Evolutionary conservation across 2,113 vertebrate species (phyloP).

Genomic region (Corydoras maculifer): DNA sequence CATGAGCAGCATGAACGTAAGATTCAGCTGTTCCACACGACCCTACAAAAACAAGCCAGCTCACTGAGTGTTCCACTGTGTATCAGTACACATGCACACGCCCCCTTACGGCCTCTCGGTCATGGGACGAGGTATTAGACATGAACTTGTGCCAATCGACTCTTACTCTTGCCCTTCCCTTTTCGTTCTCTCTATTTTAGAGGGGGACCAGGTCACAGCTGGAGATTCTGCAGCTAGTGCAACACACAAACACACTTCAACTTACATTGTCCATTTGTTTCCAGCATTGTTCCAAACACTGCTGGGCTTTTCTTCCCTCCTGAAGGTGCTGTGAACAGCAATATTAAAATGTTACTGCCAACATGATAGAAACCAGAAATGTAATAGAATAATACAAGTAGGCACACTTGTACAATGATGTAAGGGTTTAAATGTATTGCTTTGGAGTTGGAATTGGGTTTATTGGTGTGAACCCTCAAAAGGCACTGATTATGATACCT

Average conservation of each 20-base stretch:
- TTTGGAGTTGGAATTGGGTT: too few relatives aligned
- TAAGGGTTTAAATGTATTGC: too few relatives aligned
- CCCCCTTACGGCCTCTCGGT: too few relatives aligned
- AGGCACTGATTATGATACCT: too few relatives aligned
- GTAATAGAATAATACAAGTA: conserved; percentile 25
- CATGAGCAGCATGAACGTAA: conserved; percentile 35
- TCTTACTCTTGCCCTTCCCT: neutral
- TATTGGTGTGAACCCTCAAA: too few relatives aligned
- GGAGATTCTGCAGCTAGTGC: conserved; percentile 14
- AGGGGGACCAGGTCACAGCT: conserved; percentile 23
- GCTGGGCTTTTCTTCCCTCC: conserved; percentile 93
- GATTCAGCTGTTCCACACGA: conserved; percentile 46
- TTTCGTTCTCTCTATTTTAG: conserved; percentile 1
- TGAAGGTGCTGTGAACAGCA: conserved; percentile 81
- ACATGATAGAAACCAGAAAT: conserved; percentile 22
- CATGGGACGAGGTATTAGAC: conserved; percentile 5
- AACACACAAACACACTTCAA: conserved; percentile 36
- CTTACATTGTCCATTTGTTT: conserved; percentile 99
- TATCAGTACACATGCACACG: neutral
- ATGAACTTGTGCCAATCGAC: conserved; percentile 5
- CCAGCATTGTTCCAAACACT: conserved; percentile 94
- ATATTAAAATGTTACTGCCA: too few relatives aligned
- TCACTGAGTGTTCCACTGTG: conserved; percentile 10
- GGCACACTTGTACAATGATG: too few relatives aligned
- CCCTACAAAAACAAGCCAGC: conserved; percentile 27